A percentile compares a stretch with the other conserved stretches of the same genome.
phyloP scores from a whole-genome alignment of 2,113 vertebrate genomes.

The Cercopithecus mona region DNA sequence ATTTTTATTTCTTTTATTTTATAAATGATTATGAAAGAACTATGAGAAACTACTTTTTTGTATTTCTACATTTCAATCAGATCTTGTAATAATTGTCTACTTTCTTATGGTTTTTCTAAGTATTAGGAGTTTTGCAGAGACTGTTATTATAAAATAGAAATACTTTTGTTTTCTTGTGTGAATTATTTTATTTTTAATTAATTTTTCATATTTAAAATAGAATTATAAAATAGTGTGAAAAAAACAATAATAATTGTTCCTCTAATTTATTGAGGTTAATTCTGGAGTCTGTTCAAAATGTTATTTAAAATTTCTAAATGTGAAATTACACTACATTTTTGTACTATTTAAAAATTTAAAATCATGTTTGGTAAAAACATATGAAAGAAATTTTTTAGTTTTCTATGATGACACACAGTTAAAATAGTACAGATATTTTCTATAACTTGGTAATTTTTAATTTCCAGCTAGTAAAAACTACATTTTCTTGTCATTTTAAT shows the following conservation, averaged over 20 bases:
- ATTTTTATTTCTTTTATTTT: neutral
- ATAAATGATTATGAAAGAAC: neutral
- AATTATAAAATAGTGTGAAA: neutral
- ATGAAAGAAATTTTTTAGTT: neutral
- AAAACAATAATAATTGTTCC: neutral
- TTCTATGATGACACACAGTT: neutral
- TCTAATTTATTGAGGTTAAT: neutral
- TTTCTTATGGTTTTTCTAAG: neutral
- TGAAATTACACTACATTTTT: neutral
- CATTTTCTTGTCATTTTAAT: neutral
- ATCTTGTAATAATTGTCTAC: neutral
- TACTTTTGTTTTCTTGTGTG: neutral
- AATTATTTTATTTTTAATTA: neutral
- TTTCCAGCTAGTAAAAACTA: neutral
- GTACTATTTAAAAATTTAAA: neutral
- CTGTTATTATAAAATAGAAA: neutral
- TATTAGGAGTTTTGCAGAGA: neutral
- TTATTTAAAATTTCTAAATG: neutral
- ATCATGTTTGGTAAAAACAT: neutral
- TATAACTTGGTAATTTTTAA: neutral
- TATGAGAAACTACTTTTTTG: neutral
- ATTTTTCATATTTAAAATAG: neutral
- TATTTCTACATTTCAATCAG: neutral
- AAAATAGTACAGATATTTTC: neutral
- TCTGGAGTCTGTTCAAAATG: neutral